A percentile compares a stretch with the other conserved stretches of the same genome.
Evolutionary conservation across 2,797 vertebrate genomes (phyloP).

Genomic region (Chelon auratus): DNA sequence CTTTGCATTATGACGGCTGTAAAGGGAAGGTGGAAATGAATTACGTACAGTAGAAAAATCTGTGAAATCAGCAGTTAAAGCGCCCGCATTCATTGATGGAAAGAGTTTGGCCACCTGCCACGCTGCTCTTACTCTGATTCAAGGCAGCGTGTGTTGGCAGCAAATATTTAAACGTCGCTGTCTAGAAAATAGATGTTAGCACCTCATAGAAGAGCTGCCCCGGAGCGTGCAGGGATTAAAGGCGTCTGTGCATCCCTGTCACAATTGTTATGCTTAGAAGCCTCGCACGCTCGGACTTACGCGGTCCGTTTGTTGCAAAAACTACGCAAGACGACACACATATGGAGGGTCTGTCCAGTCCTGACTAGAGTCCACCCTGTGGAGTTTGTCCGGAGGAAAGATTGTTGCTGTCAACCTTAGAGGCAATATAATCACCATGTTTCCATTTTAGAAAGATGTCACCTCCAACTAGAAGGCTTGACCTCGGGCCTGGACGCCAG

Average conservation of each 20-base stretch:
- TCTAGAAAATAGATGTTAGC: conserved; percentile 1
- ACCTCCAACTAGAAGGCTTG: neutral
- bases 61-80: neutral
- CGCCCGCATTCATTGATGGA: conserved; percentile 8
- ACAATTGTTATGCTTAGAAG: no score
- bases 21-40: neutral
- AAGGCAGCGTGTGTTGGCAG: conserved; percentile 14
- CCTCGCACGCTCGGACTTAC: no score
- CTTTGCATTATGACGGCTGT: neutral
- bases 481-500: neutral
- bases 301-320: no score
- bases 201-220: neutral
- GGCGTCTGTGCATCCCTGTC: no score
- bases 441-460: neutral
- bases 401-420: no score
- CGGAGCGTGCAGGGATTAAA: neutral
- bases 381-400: no score
- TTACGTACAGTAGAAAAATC: neutral
- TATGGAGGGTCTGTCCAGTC: no score
- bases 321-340: no score
- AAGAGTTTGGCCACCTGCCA: conserved; percentile 27
- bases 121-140: conserved; percentile 6
- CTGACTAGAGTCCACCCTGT: no score
- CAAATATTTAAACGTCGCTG: conserved; percentile 13
- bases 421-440: neutral